Evolutionary conservation across 2,888 invertebrate genomes (phyloP).

Genomic region (Cotesia congregata): DNA sequence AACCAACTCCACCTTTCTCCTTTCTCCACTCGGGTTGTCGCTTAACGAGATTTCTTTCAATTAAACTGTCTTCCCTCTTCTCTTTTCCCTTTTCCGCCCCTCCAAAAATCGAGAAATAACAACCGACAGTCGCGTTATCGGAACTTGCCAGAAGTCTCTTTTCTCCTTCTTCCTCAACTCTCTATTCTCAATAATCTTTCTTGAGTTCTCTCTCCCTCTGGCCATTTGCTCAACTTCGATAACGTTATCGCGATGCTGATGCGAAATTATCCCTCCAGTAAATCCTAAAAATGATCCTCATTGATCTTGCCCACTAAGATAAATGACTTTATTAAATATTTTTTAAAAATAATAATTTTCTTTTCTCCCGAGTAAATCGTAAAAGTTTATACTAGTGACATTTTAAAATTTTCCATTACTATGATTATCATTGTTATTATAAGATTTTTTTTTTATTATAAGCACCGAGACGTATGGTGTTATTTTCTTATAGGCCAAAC

Average conservation of each 20-base stretch:
- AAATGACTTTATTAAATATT: conserved; percentile 1
- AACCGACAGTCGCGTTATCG: conserved; percentile 67
- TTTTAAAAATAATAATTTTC: not conserved
- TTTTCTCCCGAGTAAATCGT: not conserved
- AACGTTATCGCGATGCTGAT: conserved; percentile 36
- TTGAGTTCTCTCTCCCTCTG: not conserved
- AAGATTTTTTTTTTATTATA: conserved; percentile 12
- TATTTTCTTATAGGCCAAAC: conserved; percentile 46
- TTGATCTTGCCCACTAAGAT: not conserved
- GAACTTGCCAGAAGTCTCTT: conserved; percentile 58
- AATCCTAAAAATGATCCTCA: conserved; percentile 21
- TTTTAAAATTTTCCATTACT: conserved; percentile 14
- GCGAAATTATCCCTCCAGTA: conserved; percentile 32
- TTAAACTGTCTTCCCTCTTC: conserved; percentile 62
- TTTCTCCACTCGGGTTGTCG: conserved; percentile 28
- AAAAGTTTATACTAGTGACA: not conserved
- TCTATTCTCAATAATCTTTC: not conserved
- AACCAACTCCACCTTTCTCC: conserved; percentile 19
- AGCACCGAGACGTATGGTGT: conserved; percentile 43
- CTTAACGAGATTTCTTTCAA: conserved; percentile 67
- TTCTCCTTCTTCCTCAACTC: not conserved
- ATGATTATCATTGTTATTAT: conserved; percentile 27
- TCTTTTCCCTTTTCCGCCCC: conserved; percentile 36
- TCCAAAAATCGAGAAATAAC: conserved; percentile 60
- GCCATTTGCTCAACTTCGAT: conserved; percentile 30